Base-by-base conservation (phyloP, 2,797 vertebrate species). In the Trematomus bernacchii region DNA sequence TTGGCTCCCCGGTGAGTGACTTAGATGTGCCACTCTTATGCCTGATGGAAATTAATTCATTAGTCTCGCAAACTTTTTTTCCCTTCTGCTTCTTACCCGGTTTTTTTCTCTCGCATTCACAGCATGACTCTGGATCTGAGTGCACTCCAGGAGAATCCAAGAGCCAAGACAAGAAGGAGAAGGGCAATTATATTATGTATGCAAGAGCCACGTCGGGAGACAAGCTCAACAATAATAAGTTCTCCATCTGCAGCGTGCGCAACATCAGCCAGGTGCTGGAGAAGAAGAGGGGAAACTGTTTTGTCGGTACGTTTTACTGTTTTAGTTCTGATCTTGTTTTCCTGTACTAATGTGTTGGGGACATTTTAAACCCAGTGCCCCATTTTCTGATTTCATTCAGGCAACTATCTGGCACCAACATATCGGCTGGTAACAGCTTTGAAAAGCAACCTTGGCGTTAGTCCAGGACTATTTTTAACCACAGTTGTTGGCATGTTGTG, bases 171-270 rank as follows among this genome's bases (percentile, higher is more conserved):
- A 97, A 97, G 90, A 99, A 99, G 90, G 98, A 99, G 91, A 98
- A 97, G 81, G 98, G 98, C 86, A 99, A 99, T 93, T 99, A 96
- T 50, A 99, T 99, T 84, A 99, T 99, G 98, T 99, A 99, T 86
- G 98, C 98, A 40, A 95, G 98, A 92, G 98, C 98, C 66, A 99
- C 98, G 0, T 99, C 98, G 2, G 98, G 98, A 64, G 98, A 99
- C 94, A 99, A 99, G 82, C 97, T 97, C 42, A 99, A 99, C 95
- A 99, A 99, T 92, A 99, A 99, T 81, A 99, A 99, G 86, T 99
- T 99, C 92, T 99, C 98, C 44, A 73, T 95, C 71, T 99, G 98
- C 84, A 99, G 98, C 64, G 93, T 99, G 84, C 95, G 97, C 83
- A 99, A 99, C 93, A 99, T 99, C 94, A 99, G 97, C 90, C 97